Conservation (phyloP, 2,113 vertebrate species). For the Lycaon pictus region DNA sequence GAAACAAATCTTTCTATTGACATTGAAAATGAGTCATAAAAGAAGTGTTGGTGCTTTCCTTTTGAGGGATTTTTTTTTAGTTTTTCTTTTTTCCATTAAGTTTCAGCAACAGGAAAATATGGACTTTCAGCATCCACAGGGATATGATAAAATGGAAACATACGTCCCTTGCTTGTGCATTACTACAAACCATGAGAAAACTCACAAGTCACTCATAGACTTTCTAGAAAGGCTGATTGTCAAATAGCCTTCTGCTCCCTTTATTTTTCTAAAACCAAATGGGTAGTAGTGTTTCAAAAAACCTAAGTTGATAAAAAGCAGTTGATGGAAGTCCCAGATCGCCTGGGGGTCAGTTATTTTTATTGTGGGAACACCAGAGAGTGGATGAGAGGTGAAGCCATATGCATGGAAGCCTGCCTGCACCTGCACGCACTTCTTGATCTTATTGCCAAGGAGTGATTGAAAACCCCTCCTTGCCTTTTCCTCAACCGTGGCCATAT, state of each 20-base stretch:
- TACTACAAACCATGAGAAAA: constrained; percentile 68
- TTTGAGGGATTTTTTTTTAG: constrained; percentile 69
- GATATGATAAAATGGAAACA: constrained; percentile 74
- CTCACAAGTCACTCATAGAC: constrained; percentile 72
- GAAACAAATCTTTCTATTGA: constrained; percentile 68
- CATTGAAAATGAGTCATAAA: constrained; percentile 70
- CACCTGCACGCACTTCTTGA: not conserved
- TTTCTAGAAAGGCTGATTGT: constrained; percentile 69
- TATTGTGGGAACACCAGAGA: constrained; percentile 71
- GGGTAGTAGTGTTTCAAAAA: not conserved
- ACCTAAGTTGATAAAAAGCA: constrained; percentile 55
- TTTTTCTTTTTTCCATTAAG: constrained; percentile 53
- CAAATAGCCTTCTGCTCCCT: not conserved
- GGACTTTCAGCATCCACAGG: constrained; percentile 53
- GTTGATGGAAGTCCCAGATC: constrained; percentile 56
- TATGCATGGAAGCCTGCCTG: constrained; percentile 11
- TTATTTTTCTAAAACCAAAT: constrained; percentile 61
- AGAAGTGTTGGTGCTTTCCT: constrained; percentile 68
- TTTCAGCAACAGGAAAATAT: constrained; percentile 76
- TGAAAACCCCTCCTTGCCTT: constrained; percentile 61
- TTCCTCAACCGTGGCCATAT: constrained; percentile 67
- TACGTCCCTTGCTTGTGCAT: constrained; percentile 44
- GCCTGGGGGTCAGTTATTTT: constrained; percentile 67
- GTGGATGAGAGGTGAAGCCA: constrained; percentile 68
- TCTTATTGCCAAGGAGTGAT: not conserved